phyloP scores from a whole-genome alignment of 2,797 vertebrate species.

The Glyptemys insculpta region DNA sequence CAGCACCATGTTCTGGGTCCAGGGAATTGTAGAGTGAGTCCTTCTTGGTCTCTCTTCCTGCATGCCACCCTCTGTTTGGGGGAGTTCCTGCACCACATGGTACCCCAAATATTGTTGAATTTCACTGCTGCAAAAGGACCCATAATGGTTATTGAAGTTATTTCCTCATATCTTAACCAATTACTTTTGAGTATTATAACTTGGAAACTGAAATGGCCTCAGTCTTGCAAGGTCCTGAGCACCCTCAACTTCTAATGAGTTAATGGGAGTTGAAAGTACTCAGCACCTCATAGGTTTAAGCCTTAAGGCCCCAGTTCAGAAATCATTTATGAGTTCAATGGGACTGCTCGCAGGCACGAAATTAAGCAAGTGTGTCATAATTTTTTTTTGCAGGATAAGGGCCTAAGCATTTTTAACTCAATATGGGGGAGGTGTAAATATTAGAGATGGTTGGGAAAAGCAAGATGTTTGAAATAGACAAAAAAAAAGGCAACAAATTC shows the following conservation, averaged over 20 bases:
- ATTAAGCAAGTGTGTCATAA: background rate
- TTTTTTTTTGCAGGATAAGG: background rate
- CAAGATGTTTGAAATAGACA: background rate
- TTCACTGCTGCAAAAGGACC: background rate
- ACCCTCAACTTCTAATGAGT: background rate
- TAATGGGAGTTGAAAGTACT: background rate
- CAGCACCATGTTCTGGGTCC: background rate
- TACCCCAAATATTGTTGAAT: background rate
- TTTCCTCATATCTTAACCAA: background rate
- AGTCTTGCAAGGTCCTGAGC: background rate
- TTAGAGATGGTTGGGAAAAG: background rate
- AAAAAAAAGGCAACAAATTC: background rate
- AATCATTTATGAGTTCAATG: background rate
- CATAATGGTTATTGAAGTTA: background rate
- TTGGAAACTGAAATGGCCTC: background rate
- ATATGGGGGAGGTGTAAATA: background rate
- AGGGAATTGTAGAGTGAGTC: background rate
- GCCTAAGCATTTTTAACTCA: background rate
- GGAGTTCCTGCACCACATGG: background rate
- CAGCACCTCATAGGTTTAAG: background rate
- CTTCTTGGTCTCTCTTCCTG: background rate
- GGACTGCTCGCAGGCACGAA: background rate
- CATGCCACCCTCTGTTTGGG: background rate
- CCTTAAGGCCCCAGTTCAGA: background rate
- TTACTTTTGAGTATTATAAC: background rate